These are phyloP conservation scores for Chaetura pelagica DNA, from an alignment of 2,113 vertebrate genomes.

Conservation along the genomic window DNA sequence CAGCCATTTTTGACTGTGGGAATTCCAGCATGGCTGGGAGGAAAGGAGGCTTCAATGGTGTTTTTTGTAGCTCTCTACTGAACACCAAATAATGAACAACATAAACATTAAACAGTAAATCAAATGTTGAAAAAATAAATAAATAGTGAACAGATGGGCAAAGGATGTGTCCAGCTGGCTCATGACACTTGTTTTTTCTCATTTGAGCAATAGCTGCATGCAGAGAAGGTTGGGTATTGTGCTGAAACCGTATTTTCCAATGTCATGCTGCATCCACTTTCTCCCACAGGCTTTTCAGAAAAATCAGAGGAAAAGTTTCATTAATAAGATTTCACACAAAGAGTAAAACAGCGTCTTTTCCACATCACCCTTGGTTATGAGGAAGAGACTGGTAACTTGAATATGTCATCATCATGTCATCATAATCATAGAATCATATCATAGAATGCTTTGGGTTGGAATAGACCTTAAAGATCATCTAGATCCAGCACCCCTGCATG, in stretches of 20 bases:
- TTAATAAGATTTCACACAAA: background rate
- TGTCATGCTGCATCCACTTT: background rate
- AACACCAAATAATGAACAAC: conserved; percentile 11
- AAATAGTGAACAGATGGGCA: conserved; percentile 31
- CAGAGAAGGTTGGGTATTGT: background rate
- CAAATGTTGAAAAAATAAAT: conserved; percentile 31
- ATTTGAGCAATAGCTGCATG: background rate
- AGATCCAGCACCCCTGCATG: no score
- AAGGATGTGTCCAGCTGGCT: conserved; percentile 55
- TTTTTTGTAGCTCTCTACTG: background rate
- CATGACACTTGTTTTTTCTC: background rate
- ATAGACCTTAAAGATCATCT: no score
- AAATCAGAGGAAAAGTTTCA: background rate
- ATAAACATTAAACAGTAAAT: conserved; percentile 50
- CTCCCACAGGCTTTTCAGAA: background rate
- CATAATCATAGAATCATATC: background rate
- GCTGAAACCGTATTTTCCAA: background rate
- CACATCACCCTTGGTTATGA: background rate
- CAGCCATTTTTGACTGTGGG: background rate
- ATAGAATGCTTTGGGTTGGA: no score
- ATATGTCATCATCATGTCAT: background rate
- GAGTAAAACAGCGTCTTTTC: background rate
- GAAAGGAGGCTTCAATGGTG: background rate
- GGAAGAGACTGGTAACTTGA: background rate
- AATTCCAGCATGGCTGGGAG: background rate